A percentile compares a stretch with the other conserved stretches of the same genome.
Conservation (phyloP, 2,113 vertebrate genomes). For the Damaliscus lunatus region DNA sequence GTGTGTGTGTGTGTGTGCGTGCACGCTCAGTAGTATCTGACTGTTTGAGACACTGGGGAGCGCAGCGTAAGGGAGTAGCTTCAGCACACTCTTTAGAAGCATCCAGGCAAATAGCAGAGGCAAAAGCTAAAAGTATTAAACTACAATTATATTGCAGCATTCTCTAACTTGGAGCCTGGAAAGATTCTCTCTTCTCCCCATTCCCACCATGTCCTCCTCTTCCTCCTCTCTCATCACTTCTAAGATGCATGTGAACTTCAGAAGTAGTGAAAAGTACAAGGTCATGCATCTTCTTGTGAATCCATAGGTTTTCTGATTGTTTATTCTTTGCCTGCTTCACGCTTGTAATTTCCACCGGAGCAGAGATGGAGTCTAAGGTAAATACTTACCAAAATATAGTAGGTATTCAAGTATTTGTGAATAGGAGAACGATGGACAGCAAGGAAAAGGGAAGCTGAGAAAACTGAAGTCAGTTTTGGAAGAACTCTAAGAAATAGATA, state of each 20-base stretch:
- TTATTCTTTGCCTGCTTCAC: background rate
- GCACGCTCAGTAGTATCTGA: background rate
- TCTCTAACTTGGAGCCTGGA: background rate
- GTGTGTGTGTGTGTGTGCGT: accelerated
- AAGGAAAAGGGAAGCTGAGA: background rate
- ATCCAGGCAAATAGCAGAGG: background rate
- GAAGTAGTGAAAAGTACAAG: background rate
- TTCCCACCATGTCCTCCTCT: background rate
- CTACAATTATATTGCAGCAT: no score
- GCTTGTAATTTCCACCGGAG: background rate
- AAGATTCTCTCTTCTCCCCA: background rate
- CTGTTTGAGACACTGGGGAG: background rate
- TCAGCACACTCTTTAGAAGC: background rate
- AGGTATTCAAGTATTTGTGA: background rate
- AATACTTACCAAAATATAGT: background rate
- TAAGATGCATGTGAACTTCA: background rate
- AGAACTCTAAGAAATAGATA: background rate
- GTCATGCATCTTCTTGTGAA: background rate
- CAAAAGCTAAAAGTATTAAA: background rate
- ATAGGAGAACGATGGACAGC: background rate
- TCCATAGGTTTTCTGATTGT: background rate
- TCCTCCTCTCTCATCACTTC: no score
- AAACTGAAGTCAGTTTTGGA: background rate
- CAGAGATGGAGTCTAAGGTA: background rate
- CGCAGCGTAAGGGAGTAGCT: accelerated